Base-by-base conservation (phyloP, 2,888 invertebrate species). In the Plusia festucae region DNA sequence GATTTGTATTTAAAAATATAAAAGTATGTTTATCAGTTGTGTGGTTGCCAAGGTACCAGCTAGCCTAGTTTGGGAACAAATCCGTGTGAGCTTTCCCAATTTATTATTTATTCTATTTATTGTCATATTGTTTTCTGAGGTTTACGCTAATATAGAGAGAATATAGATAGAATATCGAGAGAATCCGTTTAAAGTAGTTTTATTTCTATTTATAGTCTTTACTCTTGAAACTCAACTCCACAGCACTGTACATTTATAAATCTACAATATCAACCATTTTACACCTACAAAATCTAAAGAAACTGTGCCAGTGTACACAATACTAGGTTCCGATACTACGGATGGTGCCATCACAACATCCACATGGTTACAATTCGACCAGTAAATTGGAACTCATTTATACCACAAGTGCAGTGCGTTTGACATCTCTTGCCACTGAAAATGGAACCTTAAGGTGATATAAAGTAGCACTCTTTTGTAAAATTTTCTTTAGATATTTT, bases 351-450 rank as follows among this genome's bases (percentile, higher is more conserved):
- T 27, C 18, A 16, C 6, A 24, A 24, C 40, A 18, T 56, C 22
- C 56, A 13, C 27, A 18, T 2, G 8, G 54, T 24, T 44, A 13
- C 49, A 22, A 59, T 60, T 70, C 63, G 49, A 53, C 51, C 20
- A 46, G 57, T 53, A 78, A 73, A 79, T 79, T 73, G 79, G 53
- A 64, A 65, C 73, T 73, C 76, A 68, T 78, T 70, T 78, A 52
- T 46, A 67, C 64, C 60, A 67, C 18, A 11, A 74, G 73, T 63
- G 57, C 65, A 60, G 55, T 78, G 76, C 57, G 30, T 73, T 79
- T 70, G 79, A 79, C 76, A 65, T 55, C 34, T 59, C 18, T 65
- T 66, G 27, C 34, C 55, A 60, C 51, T 51, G 44, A 18, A 40
- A 65, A 71, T 65, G 56, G 60, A 20, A 64, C 30, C 40, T 56